Base-by-base conservation (phyloP, 2,797 vertebrate species). In the Acanthiza pusilla region DNA sequence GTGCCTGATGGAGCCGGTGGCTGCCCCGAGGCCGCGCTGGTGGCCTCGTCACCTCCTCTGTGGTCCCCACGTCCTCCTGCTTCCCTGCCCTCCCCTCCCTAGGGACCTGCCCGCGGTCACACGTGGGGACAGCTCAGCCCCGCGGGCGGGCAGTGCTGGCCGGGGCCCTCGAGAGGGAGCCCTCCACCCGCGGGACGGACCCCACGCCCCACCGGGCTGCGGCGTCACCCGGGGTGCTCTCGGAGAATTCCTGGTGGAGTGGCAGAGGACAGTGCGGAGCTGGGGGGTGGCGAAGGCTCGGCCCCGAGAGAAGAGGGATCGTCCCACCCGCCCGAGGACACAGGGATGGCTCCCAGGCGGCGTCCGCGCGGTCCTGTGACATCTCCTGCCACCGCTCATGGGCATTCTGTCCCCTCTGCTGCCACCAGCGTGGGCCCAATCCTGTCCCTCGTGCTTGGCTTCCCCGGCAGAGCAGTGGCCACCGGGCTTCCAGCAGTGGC, bases 81-180 rank as follows among this genome's bases (percentile, higher is more conserved):
- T 55, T 19, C 7, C 0, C 42, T 11, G 53, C 51, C 23, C 4
- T 8, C 11, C 34, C 43, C 27, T 62, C 10, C 36, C 19, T 2
- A 58, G 36, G 48, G 25, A 2, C 15, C 20, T 9, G 11, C 4
- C 54, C 54, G 3, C 21, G 36, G 48, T 22, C 63, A 7, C 32
- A 3, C 9, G 38, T 4, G n/a, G 71, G 62, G 26, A 7, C n/a
- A 11, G 76, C 36, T 1, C 10, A 11, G 65, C n/a, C n/a, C 62
- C 40, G 7, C 4, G 48, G 68, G 17, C 27, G 66, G 74, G 68
- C 81, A 91, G 68, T 91, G 82, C 55, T 36, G 71, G 7, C 53
- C 42, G 12, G 38, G 36, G 62, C 32, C 93, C 96, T 94, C 66
- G 76, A 96, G 95, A 93, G 94, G 96, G 95, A 95, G 94, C 94